Evolutionary conservation across 2,888 invertebrate species (phyloP).

Genomic region (Chymomyza caudatula): DNA sequence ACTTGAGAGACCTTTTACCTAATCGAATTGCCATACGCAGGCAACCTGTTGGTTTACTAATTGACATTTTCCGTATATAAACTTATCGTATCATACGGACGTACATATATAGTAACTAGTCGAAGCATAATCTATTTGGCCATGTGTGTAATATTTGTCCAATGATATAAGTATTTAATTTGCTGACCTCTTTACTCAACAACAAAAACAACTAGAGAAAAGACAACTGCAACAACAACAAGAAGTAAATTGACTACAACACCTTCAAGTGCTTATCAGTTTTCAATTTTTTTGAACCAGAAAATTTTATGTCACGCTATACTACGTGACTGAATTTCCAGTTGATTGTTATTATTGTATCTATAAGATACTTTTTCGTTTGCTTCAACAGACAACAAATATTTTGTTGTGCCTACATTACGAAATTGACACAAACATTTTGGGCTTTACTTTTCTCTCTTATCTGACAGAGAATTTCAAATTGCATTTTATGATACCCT

Average conservation of each 20-base stretch:
- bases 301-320: conserved; percentile 2
- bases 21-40: background rate
- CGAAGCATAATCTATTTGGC: background rate
- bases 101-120: too few relatives aligned
- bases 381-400: conserved; percentile 25
- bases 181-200: conserved; percentile 8
- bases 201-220: background rate
- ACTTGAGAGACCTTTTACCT: background rate
- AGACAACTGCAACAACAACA: background rate
- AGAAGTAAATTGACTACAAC: background rate
- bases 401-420: conserved; percentile 30
- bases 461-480: conserved; percentile 24
- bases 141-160: background rate
- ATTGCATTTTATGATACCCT: conserved; percentile 19
- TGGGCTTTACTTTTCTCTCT: conserved; percentile 7
- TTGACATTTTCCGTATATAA: background rate
- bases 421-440: conserved; percentile 20
- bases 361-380: conserved; percentile 23
- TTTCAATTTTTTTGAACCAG: background rate
- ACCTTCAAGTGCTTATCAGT: conserved; percentile 6
- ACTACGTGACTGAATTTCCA: conserved; percentile 29
- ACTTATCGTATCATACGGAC: too few relatives aligned
- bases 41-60: background rate
- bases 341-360: conserved; percentile 13
- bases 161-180: conserved; percentile 10